Evolutionary conservation across 2,888 invertebrate genomes (phyloP), one percentile per base, ranked within the genome.

Genomic region (Aspidiotus destructor): DNA sequence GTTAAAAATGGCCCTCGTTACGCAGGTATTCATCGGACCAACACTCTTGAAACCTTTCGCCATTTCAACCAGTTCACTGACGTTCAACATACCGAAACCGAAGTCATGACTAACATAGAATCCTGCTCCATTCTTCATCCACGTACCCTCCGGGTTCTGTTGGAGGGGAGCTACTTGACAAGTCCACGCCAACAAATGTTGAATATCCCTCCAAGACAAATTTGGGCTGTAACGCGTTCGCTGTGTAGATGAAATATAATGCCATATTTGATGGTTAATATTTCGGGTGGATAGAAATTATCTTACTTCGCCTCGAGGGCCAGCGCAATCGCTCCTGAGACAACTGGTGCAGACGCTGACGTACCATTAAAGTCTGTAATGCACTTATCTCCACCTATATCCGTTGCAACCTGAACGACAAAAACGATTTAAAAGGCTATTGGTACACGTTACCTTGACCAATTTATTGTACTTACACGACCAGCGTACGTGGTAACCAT

Each of bases 341-440:
- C 94, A 71, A 95, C 80, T 42, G 94, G 94, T 11, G 94, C 93
- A 0, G 94, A 90, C 2, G 94, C 95, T 0, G 94, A 94, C 2
- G 95, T 96, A 54, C 95, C 96, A 0, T 93, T 91, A 76, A 94
- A 94, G 71, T 84, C 84, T 48, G 86, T 83, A 0, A 95, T 96
- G 77, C 96, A 96, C 48, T 48, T 48, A 28, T 28, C 28, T 5
- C 28, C 28, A n/a, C 48, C 48, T 11, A 48, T n/a, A 48, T 48
- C 48, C 48, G 48, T 48, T 2, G 48, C n/a, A 48, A 48, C n/a
- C 48, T 48, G 6, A 11, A 3, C 48, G 11, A n/a, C 11, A 48
- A 48, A 48, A 28, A 28, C 2, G 28, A 3, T 28, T 28, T 28
- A 28, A 28, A 28, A 28, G 28, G 48, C 6, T 3, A 11, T n/a